A percentile compares a stretch with the other conserved stretches of the same genome.
phyloP scores from a whole-genome alignment of 2,888 invertebrate genomes.

The Cephonodes hylas region DNA sequence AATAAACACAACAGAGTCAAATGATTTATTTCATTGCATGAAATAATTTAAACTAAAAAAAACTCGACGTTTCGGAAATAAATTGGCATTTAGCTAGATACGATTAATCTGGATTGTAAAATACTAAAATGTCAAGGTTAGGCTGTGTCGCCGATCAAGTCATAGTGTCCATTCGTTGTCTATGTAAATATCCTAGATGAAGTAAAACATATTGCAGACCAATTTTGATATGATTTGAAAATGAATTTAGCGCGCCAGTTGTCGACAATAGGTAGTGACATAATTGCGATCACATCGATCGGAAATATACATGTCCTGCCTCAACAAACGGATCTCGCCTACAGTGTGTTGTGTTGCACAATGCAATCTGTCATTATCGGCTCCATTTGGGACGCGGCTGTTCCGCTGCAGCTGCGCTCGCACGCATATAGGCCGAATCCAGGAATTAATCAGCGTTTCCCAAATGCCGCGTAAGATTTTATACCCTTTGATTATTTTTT shows the following conservation, averaged over 20 bases:
- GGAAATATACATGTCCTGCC: constrained; percentile 77
- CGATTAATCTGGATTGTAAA: neutral
- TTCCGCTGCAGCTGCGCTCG: constrained; percentile 59
- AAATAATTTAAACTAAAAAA: neutral
- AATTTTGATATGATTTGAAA: no score
- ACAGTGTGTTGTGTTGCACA: constrained; percentile 50
- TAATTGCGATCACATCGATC: constrained; percentile 54
- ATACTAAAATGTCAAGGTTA: neutral
- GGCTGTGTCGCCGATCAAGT: no score
- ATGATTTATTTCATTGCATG: neutral
- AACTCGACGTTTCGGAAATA: neutral
- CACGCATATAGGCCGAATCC: neutral
- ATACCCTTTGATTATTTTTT: no score
- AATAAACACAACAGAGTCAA: no score
- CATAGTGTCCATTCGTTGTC: no score
- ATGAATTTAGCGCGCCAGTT: no score
- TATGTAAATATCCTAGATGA: no score
- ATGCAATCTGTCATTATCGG: constrained; percentile 64
- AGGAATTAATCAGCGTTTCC: neutral
- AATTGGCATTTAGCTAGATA: neutral
- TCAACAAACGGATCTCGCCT: constrained; percentile 38
- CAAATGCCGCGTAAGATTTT: no score
- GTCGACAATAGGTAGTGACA: constrained; percentile 43
- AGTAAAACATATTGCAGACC: no score
- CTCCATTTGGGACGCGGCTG: constrained; percentile 57